These are phyloP conservation scores for Heliconius ismenius DNA, from an alignment of 2,888 invertebrate species.

Conservation along the genomic window DNA sequence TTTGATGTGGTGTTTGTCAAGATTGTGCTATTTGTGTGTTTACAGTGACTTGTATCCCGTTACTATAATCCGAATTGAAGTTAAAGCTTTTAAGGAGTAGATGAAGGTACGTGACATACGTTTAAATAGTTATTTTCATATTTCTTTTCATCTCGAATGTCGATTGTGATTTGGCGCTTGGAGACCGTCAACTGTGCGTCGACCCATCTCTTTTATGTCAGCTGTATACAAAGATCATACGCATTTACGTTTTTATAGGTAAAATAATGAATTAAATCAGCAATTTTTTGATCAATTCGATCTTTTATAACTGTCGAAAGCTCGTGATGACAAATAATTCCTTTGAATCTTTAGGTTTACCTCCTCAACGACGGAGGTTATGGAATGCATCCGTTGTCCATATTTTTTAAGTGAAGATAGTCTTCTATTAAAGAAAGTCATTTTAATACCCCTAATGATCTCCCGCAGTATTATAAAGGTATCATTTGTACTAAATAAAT, in stretches of 20 bases:
- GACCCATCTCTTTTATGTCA: constrained; percentile 78
- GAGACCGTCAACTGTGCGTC: constrained; percentile 63
- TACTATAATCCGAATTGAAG: constrained; percentile 76
- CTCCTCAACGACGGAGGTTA: constrained; percentile 75
- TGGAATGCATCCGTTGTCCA: constrained; percentile 71
- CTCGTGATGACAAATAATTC: constrained; percentile 54
- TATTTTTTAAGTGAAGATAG: constrained; percentile 72
- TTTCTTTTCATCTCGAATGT: constrained; percentile 45
- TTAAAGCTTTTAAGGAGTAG: constrained; percentile 82
- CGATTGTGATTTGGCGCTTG: constrained; percentile 69
- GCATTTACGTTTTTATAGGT: constrained; percentile 67
- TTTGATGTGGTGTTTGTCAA: constrained; percentile 85
- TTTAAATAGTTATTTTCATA: constrained; percentile 50
- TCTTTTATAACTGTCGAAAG: constrained; percentile 50
- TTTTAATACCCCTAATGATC: constrained; percentile 75
- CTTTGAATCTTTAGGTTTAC: constrained; percentile 70
- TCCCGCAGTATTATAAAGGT: constrained; percentile 71
- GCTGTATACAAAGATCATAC: constrained; percentile 81
- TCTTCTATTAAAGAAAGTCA: constrained; percentile 63
- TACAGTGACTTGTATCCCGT: constrained; percentile 80
- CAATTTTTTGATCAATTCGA: constrained; percentile 57
- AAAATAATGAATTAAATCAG: constrained; percentile 75
- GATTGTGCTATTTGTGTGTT: constrained; percentile 84
- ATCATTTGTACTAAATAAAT: constrained; percentile 53
- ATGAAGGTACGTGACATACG: constrained; percentile 81